Base-by-base conservation (phyloP, 2,797 vertebrate species). In the Scolopax bukidnonensis region DNA sequence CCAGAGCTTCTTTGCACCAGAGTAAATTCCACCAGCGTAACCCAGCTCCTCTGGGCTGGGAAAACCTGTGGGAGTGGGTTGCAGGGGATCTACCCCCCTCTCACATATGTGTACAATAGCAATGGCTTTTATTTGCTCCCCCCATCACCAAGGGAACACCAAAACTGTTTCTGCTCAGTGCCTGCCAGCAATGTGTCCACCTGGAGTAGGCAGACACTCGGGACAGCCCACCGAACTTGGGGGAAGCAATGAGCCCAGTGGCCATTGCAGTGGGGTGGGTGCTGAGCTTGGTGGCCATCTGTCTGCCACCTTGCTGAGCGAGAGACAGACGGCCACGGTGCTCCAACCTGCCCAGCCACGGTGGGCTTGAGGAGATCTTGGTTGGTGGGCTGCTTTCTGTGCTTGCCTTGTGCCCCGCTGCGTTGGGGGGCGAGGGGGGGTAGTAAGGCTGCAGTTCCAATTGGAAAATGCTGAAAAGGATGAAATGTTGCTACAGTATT, bases 51-150 rank as follows among this genome's bases (percentile, higher is more conserved):
- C 40, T 23, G 40, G 24, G 40, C 69, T 67, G 48, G 10, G 16
- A 41, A 57, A 63, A 40, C 25, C 32, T 6, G 24, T 45, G 63
- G 63, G 45, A 23, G 20, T 30, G 41, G 63, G 33, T 2, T 38
- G 71, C 38, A 79, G 79, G 4, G 13, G 12, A 41, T 20, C 28
- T 17, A 13, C 33, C 23, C 3, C 3, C 10, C 50, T 57, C 65
- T 30, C 0, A 0, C 28, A 6, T 5, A 1, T 0, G 1, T 23
- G 27, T 56, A 40, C 38, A 43, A 27, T 2, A 64, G 47, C 23
- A 54, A 2, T 4, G 33, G 14, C 30, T 10, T 68, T n/a, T n/a
- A 47, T 33, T 47, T 73, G 28, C 45, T 24, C 10, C 36, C 15
- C 24, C 30, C 16, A 6, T 30, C 32, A 6, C 71, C 36, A 9